Base-by-base conservation (phyloP, 2,797 vertebrate genomes). In the Eulemur mongoz region DNA sequence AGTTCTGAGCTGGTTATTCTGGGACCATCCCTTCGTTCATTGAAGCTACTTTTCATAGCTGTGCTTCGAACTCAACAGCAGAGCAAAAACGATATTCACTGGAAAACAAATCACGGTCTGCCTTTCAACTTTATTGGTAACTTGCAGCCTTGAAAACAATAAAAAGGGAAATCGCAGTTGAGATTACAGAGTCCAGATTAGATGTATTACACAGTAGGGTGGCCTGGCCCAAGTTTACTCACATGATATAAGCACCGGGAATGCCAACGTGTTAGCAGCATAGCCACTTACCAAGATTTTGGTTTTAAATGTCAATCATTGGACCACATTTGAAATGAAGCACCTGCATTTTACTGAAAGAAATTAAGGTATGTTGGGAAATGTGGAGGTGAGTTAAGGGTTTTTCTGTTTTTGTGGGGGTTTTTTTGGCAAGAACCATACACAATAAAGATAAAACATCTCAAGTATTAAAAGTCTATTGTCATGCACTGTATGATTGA, bases 21-120 rank as follows among this genome's bases (percentile, higher is more conserved):
- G 32, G 35, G 8, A 57, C 83, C 22, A 5, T 50, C 61, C 76
- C 43, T 88, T 75, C 63, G 76, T 91, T 95, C 95, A 32, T 13
- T 65, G 84, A 88, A 93, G 69, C 63, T 88, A 45, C 83, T 93
- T 88, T 86, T 85, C 94, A 91, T 76, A 96, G 94, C 95, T 97
- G 93, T 94, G 93, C 87, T 86, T 79, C 63, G 78, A 75, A 10
- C 78, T 88, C 89, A 81, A 3, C 78, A 86, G 59, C 82, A 92
- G 91, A 92, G 50, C 86, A 92, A 94, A 95, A 90, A 57, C 59
- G 73, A 3, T 92, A 72, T 83, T 96, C 43, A 10, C 43, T 93
- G 84, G 61, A 89, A 97, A 97, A 90, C 88, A 93, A 79, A 88
- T n/a, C 75, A 38, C 27, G 14, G 18, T 88, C 22, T 52, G 85